Base-by-base conservation (phyloP, 2,888 invertebrate species). In the Anarsia innoxiella region DNA sequence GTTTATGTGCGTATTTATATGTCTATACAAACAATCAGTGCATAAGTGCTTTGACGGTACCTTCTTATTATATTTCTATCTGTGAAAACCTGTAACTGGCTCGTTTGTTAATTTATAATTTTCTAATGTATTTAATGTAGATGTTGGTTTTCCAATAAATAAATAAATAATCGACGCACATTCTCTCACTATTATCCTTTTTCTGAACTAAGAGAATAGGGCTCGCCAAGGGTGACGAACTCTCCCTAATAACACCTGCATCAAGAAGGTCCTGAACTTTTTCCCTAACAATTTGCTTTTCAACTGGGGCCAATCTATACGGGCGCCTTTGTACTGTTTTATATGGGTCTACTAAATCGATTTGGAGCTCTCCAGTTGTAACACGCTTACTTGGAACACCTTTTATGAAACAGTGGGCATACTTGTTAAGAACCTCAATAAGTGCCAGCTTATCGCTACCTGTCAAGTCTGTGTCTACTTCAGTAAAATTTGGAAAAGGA, bases 401-500 rank as follows among this genome's bases (percentile, higher is more conserved):
- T n/a, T 34, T 14, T 26, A 26, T 26, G 12, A 34, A 34, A 26
- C 8, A 34, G 14, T 34, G 14, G 2, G 26, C 10, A 26, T 34
- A 14, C 5, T 11, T 23, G 10, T 34, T 15, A 2, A 34, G 10
- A n/a, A 34, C 3, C 12, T 32, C 9, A 3, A 32, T 8, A 8
- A 32, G 32, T 9, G 32, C 23, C 5, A 23, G 3, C n/a, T 12
- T 32, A 32, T 32, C 32, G 2, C 23, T 23, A 23, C 32, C 32
- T 32, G 8, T 12, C 9, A 32, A 32, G 15, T 32, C 32, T 3
- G 14, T n/a, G 36, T 31, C 15, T 39, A 16, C 23, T 41, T 47
- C 0, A 40, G 23, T 2, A 44, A 44, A 10, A 47, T 35, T 1
- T 41, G 36, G 2, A 36, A 16, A 8, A 46, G 37, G 12, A 11